Evolutionary conservation across 2,797 vertebrate genomes (phyloP), one percentile per base, ranked within the genome.

Genomic region (Hippocampus kuda): DNA sequence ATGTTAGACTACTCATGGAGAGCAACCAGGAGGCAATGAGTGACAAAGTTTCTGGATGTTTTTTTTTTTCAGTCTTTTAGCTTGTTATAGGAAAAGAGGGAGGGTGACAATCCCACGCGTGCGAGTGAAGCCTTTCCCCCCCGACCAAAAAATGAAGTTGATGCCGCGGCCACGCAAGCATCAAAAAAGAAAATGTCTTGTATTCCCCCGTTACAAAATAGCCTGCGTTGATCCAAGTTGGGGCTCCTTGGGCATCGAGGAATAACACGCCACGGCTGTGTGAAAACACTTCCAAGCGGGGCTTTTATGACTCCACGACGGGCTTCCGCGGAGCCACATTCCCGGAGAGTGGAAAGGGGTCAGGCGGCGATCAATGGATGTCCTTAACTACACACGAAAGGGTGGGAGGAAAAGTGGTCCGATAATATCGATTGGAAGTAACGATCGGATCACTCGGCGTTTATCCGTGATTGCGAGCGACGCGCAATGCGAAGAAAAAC

Each of bases 1-100:
- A 98, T 98, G 94, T 94, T 93, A 92, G 89, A 89, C 92, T 87
- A 90, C 92, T 94, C 96, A 97, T 96, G 90, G 92, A 93, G 93
- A 88, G 87, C 86, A 86, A 87, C 77, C 82, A 84, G 75, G 75
- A 89, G 86, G 83, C 87, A 87, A 90, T 89, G 83, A 88, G 78
- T 84, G 83, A 84, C 81, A 85, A 88, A 89, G 85, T 88, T 88
- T 64, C 5, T 26, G 8, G 53, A 7, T 38, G 59, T 27, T 44
- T 41, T 56, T 48, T 42, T 38, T 56, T 27, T 24, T 30, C n/a
- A 16, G 65, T 65, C 63, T 65, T 65, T 65, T 27, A 18, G 63
- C 63, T 46, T 65, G 30, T 38, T 20, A 61, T 20, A 18, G 1
- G 27, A 18, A 27, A 63, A 63, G 62, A 24, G 13, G 2, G 3